Evolutionary conservation across 2,888 invertebrate species (phyloP), one percentile per base, ranked within the genome.

Genomic region (Drosophila vallismaia): DNA sequence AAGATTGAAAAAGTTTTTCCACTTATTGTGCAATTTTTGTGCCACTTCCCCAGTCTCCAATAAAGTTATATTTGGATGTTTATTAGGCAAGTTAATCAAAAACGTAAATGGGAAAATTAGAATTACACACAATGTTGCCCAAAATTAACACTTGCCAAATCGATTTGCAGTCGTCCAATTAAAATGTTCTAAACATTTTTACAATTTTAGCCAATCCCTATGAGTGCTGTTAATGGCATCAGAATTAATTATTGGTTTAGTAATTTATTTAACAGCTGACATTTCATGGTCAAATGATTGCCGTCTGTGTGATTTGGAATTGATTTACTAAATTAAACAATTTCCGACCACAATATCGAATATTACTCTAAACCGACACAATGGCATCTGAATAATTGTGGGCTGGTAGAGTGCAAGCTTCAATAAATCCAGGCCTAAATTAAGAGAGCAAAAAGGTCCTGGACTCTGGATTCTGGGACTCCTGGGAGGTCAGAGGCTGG

Each of bases 371-470:
- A 48, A 46, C 71, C 33, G 45, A 42, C 29, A 14, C 19, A 19
- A 51, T n/a, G 44, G 9, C 19, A 5, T n/a, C 36, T n/a, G 38
- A 52, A 62, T 52, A 36, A 42, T 44, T 52, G 31, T 31, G 62
- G 52, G 2, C 12, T 50, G 66, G 50, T 66, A 62, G 68, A 73
- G 46, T 60, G 64, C 42, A 42, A 56, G 83, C 73, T 71, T 72
- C 59, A 50, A 72, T 75, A 77, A 82, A 79, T 86, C 74, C 68
- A 73, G 64, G 57, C 57, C 38, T 52, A 33, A 59, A 46, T 44
- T 31, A 46, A 44, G 57, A 49, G 36, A 49, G 28, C 28, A 42
- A 42, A 42, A 19, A 42, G 14, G 12, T 42, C 19, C 40, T 42
- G 40, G 19, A 33, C 33, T 24, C 29, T 70, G 57, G 24, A 51